phyloP scores from a whole-genome alignment of 2,888 invertebrate species.

The Apocheima hispidaria region DNA sequence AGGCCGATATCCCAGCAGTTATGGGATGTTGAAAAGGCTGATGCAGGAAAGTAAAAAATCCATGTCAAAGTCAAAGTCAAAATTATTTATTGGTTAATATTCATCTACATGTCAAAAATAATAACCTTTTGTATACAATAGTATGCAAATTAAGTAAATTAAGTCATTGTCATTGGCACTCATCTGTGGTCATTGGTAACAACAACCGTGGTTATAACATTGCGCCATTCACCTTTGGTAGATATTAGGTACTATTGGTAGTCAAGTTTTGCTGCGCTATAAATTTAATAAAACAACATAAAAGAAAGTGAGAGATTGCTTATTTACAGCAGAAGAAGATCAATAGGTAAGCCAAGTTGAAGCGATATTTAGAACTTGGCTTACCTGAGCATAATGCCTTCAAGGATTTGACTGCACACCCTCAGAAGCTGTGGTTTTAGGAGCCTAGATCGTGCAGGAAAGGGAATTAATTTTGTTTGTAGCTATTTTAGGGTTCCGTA shows the following conservation, averaged over 20 bases:
- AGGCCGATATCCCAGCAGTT: too few species aligned
- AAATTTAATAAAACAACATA: not conserved
- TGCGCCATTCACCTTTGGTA: not conserved
- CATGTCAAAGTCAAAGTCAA: too few species aligned
- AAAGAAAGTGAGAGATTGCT: not conserved
- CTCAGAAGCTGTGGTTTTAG: constrained; percentile 60
- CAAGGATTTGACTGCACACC: constrained; percentile 66
- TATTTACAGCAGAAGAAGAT: constrained; percentile 9
- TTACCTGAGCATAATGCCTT: constrained; percentile 70
- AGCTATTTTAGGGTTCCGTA: not conserved
- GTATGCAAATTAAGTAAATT: too few species aligned
- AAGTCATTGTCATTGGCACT: too few species aligned
- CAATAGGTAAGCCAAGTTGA: constrained; percentile 54
- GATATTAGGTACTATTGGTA: not conserved
- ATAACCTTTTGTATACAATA: too few species aligned
- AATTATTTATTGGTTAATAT: too few species aligned
- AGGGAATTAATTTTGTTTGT: not conserved
- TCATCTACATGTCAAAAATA: too few species aligned
- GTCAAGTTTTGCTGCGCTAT: not conserved
- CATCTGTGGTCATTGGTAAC: too few species aligned
- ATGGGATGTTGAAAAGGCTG: too few species aligned
- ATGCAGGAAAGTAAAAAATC: too few species aligned
- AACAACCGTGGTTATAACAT: not conserved
- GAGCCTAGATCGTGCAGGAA: constrained; percentile 52
- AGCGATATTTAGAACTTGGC: constrained; percentile 49